Conservation (phyloP, 2,113 vertebrate species). For the Pterocles burchelli region DNA sequence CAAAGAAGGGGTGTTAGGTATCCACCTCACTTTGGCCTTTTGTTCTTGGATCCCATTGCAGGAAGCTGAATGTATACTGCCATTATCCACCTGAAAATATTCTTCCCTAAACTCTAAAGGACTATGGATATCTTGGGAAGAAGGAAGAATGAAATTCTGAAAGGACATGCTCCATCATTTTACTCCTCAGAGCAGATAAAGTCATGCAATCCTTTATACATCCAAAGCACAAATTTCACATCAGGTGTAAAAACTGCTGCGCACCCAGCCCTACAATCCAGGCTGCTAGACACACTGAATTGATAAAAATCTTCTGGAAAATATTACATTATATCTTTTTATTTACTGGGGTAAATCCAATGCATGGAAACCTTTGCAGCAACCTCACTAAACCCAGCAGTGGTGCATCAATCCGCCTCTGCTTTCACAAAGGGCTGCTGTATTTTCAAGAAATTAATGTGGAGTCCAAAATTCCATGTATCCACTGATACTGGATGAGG, state of each 20-base stretch:
- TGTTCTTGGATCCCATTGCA: neutral
- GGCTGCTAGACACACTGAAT: neutral
- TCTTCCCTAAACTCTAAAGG: neutral
- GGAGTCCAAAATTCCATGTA: neutral
- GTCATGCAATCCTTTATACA: neutral
- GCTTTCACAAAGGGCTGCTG: neutral
- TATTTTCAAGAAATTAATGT: neutral
- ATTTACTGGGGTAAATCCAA: neutral
- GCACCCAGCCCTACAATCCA: neutral
- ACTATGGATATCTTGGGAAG: neutral
- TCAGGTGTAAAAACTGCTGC: neutral
- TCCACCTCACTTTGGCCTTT: neutral
- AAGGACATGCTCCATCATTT: neutral
- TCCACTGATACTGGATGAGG: fast-evolving
- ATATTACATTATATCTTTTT: neutral
- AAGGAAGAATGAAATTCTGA: neutral
- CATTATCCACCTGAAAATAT: neutral
- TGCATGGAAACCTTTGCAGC: neutral
- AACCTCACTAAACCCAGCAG: neutral
- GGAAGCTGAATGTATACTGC: neutral
- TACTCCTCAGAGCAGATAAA: neutral
- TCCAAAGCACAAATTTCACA: neutral
- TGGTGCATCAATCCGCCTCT: fast-evolving
- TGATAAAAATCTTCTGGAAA: neutral
- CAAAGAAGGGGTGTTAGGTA: neutral